phyloP scores from a whole-genome alignment of 2,113 vertebrate genomes.

The Nothobranchius furzeri region DNA sequence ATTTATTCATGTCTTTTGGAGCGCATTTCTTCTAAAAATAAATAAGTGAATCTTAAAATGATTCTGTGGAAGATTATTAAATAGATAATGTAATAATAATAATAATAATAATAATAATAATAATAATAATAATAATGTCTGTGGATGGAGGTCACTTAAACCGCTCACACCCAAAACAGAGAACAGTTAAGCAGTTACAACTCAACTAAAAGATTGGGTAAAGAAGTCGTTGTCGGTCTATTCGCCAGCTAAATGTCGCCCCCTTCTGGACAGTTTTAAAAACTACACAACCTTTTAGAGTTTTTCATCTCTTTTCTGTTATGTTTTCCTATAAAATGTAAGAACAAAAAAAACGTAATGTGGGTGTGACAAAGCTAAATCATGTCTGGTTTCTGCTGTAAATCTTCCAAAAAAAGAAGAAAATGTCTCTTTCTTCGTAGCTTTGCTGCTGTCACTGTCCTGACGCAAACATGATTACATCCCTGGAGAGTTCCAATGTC shows the following conservation, averaged over 20 bases:
- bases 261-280: constrained; percentile 33
- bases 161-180: no score
- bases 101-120: no score
- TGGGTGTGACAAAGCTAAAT: constrained; percentile 14
- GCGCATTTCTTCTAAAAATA: no score
- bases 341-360: neutral
- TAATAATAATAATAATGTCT: no score
- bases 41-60: no score
- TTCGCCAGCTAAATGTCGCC: constrained; percentile 27
- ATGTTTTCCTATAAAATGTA: neutral
- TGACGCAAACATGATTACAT: constrained; percentile 52
- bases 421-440: constrained; percentile 16
- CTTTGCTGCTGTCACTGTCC: constrained; percentile 30
- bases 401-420: constrained; percentile 13
- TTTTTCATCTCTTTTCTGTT: neutral
- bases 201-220: no score
- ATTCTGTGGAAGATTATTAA: no score
- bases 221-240: neutral
- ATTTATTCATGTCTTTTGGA: no score
- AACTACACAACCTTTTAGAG: constrained; percentile 5
- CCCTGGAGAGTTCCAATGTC: constrained; percentile 34
- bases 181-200: no score
- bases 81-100: no score
- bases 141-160: no score
- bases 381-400: neutral